Conservation (phyloP, 2,113 vertebrate species). For the Dipodomys spectabilis region DNA sequence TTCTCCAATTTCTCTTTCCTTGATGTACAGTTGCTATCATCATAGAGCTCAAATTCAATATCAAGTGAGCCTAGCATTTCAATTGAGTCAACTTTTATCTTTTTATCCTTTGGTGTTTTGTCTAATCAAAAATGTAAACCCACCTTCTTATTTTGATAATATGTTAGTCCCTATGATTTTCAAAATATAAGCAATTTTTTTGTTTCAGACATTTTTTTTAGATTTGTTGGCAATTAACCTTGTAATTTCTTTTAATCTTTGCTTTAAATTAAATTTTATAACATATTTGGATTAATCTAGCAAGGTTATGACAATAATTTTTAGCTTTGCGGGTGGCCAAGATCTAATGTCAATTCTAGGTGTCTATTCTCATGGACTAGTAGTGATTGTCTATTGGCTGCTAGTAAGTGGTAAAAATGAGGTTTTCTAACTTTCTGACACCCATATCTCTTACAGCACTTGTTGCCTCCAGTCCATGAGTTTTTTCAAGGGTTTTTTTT, state of each 20-base stretch:
- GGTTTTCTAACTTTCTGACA: background rate
- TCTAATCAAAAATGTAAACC: slow-evolving; percentile 45
- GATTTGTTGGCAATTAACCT: slow-evolving; percentile 11
- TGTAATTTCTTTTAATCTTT: slow-evolving; percentile 15
- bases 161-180: background rate
- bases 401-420: accelerated
- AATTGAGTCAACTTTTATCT: slow-evolving; percentile 47
- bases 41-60: slow-evolving; percentile 62
- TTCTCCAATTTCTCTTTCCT: slow-evolving; percentile 68
- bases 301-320: background rate
- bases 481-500: background rate
- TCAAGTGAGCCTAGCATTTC: slow-evolving; percentile 44
- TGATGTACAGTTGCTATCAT: slow-evolving; percentile 69
- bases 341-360: background rate
- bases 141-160: background rate
- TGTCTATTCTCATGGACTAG: too few relatives aligned
- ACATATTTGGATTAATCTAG: background rate
- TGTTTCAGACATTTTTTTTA: background rate
- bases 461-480: background rate
- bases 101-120: slow-evolving; percentile 41
- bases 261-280: background rate
- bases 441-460: background rate
- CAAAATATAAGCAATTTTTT: background rate
- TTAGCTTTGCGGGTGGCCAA: background rate
- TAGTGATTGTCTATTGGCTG: accelerated